Evolutionary conservation across 2,888 invertebrate genomes (phyloP).

Genomic region (Marronus borbonicus): DNA sequence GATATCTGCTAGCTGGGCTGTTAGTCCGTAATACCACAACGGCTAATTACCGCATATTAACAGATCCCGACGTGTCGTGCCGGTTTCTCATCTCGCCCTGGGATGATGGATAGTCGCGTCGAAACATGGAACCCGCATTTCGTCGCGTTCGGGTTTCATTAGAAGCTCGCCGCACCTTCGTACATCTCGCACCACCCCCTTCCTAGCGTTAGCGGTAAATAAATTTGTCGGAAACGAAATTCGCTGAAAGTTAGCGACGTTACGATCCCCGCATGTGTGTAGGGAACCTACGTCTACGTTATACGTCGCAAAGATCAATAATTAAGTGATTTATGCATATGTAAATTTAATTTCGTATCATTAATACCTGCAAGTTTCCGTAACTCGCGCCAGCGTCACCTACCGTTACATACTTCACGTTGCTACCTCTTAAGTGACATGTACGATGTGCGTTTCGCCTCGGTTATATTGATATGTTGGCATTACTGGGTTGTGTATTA

Average conservation of each 20-base stretch:
- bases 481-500: too few relatives aligned
- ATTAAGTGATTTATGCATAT: slow-evolving; percentile 9
- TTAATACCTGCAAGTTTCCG: background rate
- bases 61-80: background rate
- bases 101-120: slow-evolving; percentile 14
- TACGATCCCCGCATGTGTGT: too few relatives aligned
- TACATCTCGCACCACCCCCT: too few relatives aligned
- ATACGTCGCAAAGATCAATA: slow-evolving; percentile 6
- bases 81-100: background rate
- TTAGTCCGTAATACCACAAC: background rate
- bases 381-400: background rate
- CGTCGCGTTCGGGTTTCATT: slow-evolving; percentile 11
- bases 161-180: background rate
- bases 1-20: background rate
- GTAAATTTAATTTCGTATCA: slow-evolving; percentile 6
- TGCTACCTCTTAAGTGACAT: too few relatives aligned
- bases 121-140: slow-evolving; percentile 10
- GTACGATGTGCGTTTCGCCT: too few relatives aligned
- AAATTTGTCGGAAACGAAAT: background rate
- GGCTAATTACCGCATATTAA: slow-evolving; percentile 3
- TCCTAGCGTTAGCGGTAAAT: too few relatives aligned
- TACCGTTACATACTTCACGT: background rate
- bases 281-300: background rate
- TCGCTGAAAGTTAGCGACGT: background rate
- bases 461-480: too few relatives aligned